Evolutionary conservation across 2,888 invertebrate genomes (phyloP).

Genomic region (Cryptus armator): DNA sequence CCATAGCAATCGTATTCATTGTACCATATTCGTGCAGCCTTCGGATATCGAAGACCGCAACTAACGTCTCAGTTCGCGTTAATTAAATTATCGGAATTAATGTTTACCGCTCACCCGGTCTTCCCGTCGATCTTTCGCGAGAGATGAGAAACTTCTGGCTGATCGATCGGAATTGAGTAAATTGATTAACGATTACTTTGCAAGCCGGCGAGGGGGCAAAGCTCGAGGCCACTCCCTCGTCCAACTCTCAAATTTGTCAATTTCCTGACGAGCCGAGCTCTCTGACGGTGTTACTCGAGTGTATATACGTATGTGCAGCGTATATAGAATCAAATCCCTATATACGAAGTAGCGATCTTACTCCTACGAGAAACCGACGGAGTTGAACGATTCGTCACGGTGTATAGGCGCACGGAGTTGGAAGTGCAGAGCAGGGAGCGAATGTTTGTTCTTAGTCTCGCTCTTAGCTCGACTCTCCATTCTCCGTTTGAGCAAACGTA

Average conservation of each 20-base stretch:
- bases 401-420: slow-evolving; percentile 21
- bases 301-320: slow-evolving; percentile 3
- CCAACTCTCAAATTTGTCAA: slow-evolving; percentile 59
- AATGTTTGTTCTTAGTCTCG: slow-evolving; percentile 64
- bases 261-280: slow-evolving; percentile 45
- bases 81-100: slow-evolving; percentile 23
- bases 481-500: slow-evolving; percentile 37
- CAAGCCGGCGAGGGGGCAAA: slow-evolving; percentile 19
- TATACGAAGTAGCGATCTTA: slow-evolving; percentile 32
- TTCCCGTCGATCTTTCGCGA: not conserved
- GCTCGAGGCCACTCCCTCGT: slow-evolving; percentile 24
- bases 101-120: not conserved
- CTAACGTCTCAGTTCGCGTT: slow-evolving; percentile 5
- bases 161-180: slow-evolving; percentile 36
- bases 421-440: slow-evolving; percentile 24
- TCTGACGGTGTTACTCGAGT: not conserved
- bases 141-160: not conserved
- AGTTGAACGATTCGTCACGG: slow-evolving; percentile 63
- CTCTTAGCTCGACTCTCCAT: slow-evolving; percentile 38
- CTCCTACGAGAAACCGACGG: slow-evolving; percentile 36
- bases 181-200: slow-evolving; percentile 58
- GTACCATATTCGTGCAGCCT: not conserved
- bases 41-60: not conserved
- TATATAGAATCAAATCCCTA: slow-evolving; percentile 16
- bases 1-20: not conserved